Percentiles rank a stretch among this genome's conserved stretches.
Evolutionary conservation across 2,797 vertebrate genomes (phyloP).

Genomic region (Typhlichthys eigenmanni): DNA sequence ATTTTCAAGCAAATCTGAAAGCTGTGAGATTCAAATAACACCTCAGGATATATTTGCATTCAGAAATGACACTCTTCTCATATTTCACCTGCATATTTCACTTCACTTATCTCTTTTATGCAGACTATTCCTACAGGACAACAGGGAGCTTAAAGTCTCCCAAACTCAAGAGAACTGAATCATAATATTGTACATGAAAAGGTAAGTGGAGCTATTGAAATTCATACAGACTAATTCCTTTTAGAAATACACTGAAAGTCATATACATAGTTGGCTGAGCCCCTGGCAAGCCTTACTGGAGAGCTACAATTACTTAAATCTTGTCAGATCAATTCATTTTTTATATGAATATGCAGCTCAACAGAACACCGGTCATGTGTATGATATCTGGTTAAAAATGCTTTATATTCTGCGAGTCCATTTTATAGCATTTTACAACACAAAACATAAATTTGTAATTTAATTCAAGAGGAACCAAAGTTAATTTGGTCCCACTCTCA

Average conservation of each 20-base stretch:
- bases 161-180: conserved; percentile 40
- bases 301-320: conserved; percentile 49
- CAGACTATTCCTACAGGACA: conserved; percentile 38
- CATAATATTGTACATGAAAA: conserved; percentile 47
- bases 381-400: conserved; percentile 2
- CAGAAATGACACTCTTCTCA: conserved; percentile 10
- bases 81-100: conserved; percentile 39
- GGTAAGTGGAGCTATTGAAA: conserved; percentile 59
- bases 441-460: conserved; percentile 34
- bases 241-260: conserved; percentile 53
- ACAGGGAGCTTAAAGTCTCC: conserved; percentile 48
- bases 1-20: not conserved
- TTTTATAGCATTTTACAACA: conserved; percentile 16
- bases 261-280: conserved; percentile 49
- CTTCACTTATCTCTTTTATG: conserved; percentile 28
- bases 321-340: conserved; percentile 40
- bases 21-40: not conserved
- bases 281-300: conserved; percentile 45
- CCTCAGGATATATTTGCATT: conserved; percentile 3
- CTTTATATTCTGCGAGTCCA: conserved; percentile 14
- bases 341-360: conserved; percentile 31
- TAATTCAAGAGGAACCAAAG: conserved; percentile 37
- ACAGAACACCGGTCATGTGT: conserved; percentile 4
- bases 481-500: conserved; percentile 29
- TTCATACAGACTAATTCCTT: conserved; percentile 66